These are phyloP conservation scores for Uloborus diversus DNA, from an alignment of 1,140 invertebrate species.

Conservation along the genomic window DNA sequence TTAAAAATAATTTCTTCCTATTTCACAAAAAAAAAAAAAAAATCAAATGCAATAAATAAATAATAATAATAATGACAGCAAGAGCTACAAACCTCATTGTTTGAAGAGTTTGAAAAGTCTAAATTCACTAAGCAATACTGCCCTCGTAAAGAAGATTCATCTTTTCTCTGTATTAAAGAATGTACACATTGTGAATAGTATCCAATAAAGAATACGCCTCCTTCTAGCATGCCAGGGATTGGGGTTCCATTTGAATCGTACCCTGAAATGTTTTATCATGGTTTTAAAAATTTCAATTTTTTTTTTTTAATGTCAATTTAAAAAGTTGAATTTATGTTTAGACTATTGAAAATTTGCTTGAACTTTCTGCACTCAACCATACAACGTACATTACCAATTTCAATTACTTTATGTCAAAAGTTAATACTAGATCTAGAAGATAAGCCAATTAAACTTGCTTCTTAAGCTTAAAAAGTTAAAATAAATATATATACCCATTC, in stretches of 20 bases:
- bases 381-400: background rate
- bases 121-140: conserved; percentile 58
- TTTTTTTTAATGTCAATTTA: background rate
- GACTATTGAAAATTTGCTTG: background rate
- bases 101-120: conserved; percentile 2
- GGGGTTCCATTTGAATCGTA: conserved; percentile 59
- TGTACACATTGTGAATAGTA: conserved; percentile 59
- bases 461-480: too few species aligned
- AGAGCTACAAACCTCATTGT: conserved; percentile 5
- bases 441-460: background rate
- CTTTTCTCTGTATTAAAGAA: background rate
- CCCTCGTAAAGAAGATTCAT: conserved; percentile 19
- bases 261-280: conserved; percentile 44
- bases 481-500: too few species aligned
- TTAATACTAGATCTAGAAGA: background rate
- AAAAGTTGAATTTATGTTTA: background rate
- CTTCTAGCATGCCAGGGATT: conserved; percentile 58
- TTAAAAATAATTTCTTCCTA: too few species aligned
- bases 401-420: background rate
- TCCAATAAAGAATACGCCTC: conserved; percentile 57
- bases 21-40: background rate
- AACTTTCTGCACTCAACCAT: background rate
- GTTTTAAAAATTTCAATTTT: background rate
- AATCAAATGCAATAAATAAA: background rate
- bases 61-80: background rate